A percentile compares a stretch with the other conserved stretches of the same genome.
Conservation (phyloP, 1,140 invertebrate genomes). For the Dendrolimus punctatus region DNA sequence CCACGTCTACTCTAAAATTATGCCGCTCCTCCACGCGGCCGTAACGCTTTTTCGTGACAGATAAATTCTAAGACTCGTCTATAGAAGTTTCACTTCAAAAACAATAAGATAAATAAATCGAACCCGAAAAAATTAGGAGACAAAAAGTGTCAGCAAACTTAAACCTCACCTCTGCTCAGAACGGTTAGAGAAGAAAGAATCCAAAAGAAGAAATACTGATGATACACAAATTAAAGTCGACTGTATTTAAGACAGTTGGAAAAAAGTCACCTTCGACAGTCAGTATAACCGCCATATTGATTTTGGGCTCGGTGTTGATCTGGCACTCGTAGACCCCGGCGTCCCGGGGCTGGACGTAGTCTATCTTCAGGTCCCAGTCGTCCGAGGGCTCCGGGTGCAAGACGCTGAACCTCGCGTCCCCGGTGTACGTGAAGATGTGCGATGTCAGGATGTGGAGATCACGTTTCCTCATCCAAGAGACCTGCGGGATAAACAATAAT, state of each 20-base stretch:
- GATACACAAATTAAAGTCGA: too few species aligned
- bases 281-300: constrained; percentile 84
- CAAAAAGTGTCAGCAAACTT: too few species aligned
- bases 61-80: too few species aligned
- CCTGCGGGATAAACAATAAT: constrained; percentile 68
- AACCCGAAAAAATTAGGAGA: too few species aligned
- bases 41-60: too few species aligned
- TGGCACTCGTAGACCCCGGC: constrained; percentile 91
- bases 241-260: background rate
- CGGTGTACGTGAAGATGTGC: constrained; percentile 89
- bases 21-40: too few species aligned
- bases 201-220: too few species aligned
- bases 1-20: too few species aligned
- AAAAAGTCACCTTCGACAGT: constrained; percentile 81
- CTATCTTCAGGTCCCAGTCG: constrained; percentile 93
- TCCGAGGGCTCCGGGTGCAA: constrained; percentile 88
- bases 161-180: too few species aligned
- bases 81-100: too few species aligned
- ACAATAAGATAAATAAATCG: too few species aligned
- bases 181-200: too few species aligned
- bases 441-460: constrained; percentile 93
- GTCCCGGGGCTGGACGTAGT: constrained; percentile 88
- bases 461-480: constrained; percentile 93
- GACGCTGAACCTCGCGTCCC: constrained; percentile 88
- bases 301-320: constrained; percentile 89